Base-by-base conservation (phyloP, 2,888 invertebrate genomes). In the Caenorhabditis sp. region DNA sequence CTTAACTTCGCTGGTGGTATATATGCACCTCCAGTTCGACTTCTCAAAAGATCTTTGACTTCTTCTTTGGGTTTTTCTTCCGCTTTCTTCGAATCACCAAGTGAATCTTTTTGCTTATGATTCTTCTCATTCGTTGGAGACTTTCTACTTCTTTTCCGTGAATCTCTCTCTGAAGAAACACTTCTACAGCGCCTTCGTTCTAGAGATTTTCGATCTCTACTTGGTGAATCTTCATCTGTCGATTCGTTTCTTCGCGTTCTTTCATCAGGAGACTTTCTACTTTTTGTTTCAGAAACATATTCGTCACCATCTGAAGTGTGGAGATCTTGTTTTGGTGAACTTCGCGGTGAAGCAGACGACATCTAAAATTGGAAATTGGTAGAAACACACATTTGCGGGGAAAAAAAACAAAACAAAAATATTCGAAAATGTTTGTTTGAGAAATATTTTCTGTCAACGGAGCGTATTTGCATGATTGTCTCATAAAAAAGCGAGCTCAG, bases 1-100 rank as follows among this genome's bases (percentile, higher is more conserved):
- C 93, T 91, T 51, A 99, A 90, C 87, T 94, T 95, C 0, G 97
- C 97, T 0, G 97, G 99, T 0, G 99, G 99, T 84, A 99, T 99
- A 86, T 99, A 99, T 3, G 97, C 97, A 43, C 88, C 88, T 31
- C 85, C 86, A 27, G 86, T 82, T 24, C 77, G 69, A 12, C 77
- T 80, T 57, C 83, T 60, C 36, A 82, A 63, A 31, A 81, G 51
- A 70, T 79, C 78, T 24, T 67, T 65, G 24, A 73, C 65, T 17
- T 76, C 76, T 57, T 79, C 68, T 58, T 76, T 76, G 53, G 67
- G 66, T 37, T 68, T 62, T n/a, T 66, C 67, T n/a, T 60, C 62
- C 23, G 61, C 62, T 31, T 62, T 31, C 31, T 31, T 31, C 31
- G 31, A 31, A n/a, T n/a, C n/a, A n/a, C n/a, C n/a, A n/a, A n/a